A percentile compares a stretch with the other conserved stretches of the same genome.
phyloP scores from a whole-genome alignment of 2,797 vertebrate genomes.

The Scleropages formosus region DNA sequence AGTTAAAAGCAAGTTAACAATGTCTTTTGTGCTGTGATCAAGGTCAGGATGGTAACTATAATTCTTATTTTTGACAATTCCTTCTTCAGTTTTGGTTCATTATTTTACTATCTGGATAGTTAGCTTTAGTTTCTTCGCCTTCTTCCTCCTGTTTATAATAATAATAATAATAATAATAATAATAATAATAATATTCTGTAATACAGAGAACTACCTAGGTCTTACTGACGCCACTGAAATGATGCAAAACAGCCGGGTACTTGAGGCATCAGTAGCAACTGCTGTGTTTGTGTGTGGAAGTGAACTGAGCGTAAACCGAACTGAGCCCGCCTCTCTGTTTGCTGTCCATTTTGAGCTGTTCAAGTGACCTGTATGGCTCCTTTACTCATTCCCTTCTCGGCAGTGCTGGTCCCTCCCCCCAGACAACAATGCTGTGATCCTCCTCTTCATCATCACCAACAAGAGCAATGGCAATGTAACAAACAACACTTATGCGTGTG shows the following conservation, averaged over 20 bases:
- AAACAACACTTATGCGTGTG: neutral
- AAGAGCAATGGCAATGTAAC: neutral
- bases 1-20: neutral
- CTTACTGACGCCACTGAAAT: too few species aligned
- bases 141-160: neutral
- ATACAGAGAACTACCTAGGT: too few species aligned
- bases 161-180: neutral
- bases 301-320: neutral
- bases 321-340: slow-evolving; percentile 4
- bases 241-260: too few species aligned
- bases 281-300: neutral
- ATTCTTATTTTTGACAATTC: neutral
- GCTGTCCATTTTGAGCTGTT: neutral
- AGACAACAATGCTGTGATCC: slow-evolving; percentile 23
- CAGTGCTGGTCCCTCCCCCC: neutral
- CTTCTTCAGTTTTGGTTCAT: neutral
- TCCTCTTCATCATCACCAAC: slow-evolving; percentile 26
- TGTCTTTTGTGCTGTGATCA: neutral
- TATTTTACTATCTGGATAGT: neutral
- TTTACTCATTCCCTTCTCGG: slow-evolving; percentile 5
- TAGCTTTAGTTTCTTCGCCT: neutral
- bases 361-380: neutral
- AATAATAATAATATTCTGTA: neutral
- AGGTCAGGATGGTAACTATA: neutral
- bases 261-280: too few species aligned